Base-by-base conservation (phyloP, 2,113 vertebrate genomes). In the Clupea harengus region DNA sequence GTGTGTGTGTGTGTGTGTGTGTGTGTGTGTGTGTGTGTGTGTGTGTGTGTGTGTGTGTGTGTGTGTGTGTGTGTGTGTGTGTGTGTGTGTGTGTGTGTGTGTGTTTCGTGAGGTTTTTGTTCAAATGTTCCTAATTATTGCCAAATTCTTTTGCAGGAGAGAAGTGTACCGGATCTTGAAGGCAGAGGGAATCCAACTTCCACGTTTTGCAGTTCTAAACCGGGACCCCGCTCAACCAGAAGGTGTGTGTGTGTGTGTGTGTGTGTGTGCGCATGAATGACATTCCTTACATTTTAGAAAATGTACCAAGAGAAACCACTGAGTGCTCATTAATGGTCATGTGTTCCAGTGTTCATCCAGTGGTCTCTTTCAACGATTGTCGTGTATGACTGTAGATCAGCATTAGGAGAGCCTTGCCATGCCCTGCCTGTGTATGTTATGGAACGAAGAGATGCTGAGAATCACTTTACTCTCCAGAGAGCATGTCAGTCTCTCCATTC, bases 91-190 rank as follows among this genome's bases (percentile, higher is more conserved):
- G 49, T 60, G 52, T 60, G 20, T 85, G 10, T 82, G 44, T 46
- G 28, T 45, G 46, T 45, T 81, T 39, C 39, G 2, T 32, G 25
- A 32, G 25, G 8, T n/a, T 6, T 13, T 64, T 25, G 25, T 28
- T 2, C 28, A 28, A 10, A 9, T 18, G 75, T 10, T 54, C 28
- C 1, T 84, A 47, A 47, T 67, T 57, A 80, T 75, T 91, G 64
- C 86, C 1, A 78, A 78, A 81, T n/a, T 90, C 89, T 92, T 92
- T 86, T 92, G 54, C 84, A 97, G 97, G 93, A 96, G 97, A 91
- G 96, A 97, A 91, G 97, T 97, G 18, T 97, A 97, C 81, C 89
- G 95, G 82, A 97, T 97, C 89, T 94, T 97, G 86, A 96, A 97
- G 91, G 95, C 95, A 78, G 97, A 97, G 92, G 97, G 97, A 32